Conservation (phyloP, 2,888 invertebrate genomes). For the Thereva unica region DNA sequence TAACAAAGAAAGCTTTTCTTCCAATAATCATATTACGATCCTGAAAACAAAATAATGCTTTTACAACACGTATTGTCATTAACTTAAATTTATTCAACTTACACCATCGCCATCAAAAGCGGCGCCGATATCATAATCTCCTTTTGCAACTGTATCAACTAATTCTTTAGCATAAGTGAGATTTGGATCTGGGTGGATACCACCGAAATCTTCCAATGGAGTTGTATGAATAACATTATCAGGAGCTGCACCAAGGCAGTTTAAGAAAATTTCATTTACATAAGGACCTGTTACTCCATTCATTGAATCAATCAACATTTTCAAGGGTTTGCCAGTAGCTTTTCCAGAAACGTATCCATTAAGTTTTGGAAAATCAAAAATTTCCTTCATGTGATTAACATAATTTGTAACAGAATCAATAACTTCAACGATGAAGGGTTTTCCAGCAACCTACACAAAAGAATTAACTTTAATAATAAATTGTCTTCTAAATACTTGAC, state of each 20-base stretch:
- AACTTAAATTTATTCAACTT: conserved; percentile 40
- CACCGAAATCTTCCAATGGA: conserved; percentile 94
- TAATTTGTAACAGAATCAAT: conserved; percentile 92
- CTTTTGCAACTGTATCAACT: conserved; percentile 68
- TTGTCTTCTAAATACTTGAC: neutral
- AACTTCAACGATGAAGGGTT: conserved; percentile 80
- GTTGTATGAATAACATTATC: conserved; percentile 74
- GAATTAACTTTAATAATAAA: conserved; percentile 41
- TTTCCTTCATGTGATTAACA: conserved; percentile 87
- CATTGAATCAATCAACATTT: conserved; percentile 90
- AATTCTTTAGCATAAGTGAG: conserved; percentile 84
- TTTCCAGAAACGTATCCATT: conserved; percentile 73
- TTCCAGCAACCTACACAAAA: conserved; percentile 67
- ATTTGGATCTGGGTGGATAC: conserved; percentile 97
- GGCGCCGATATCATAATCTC: conserved; percentile 76
- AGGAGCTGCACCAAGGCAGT: conserved; percentile 78
- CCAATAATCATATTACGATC: conserved; percentile 99
- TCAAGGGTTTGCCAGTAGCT: conserved; percentile 69
- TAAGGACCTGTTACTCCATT: conserved; percentile 98
- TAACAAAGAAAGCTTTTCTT: conserved; percentile 93
- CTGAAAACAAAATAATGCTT: conserved; percentile 53
- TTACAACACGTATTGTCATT: conserved; percentile 1
- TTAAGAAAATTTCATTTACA: conserved; percentile 82
- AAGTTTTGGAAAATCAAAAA: conserved; percentile 91
- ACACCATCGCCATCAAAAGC: conserved; percentile 98